Evolutionary conservation across 2,888 invertebrate genomes (phyloP), one percentile per base, ranked within the genome.

Genomic region (Platerodrilus igneus): DNA sequence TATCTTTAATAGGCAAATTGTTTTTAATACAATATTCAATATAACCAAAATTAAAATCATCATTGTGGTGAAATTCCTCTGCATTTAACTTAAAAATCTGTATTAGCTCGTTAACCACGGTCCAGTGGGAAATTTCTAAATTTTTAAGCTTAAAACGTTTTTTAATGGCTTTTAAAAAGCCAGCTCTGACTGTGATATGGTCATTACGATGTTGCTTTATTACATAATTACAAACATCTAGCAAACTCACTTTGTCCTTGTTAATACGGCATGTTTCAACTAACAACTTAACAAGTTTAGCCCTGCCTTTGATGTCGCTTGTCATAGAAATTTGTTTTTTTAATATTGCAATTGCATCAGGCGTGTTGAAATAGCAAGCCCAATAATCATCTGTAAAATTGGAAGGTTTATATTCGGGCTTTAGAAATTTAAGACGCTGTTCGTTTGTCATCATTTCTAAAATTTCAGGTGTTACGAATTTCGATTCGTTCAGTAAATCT

Each of bases 131-230:
- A 5, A 15, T 8, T 3, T 6, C 11, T 10, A 33, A 15, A 4
- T 5, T 23, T 33, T 13, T 23, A 10, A 23, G 5, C 3, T 33
- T 14, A 22, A 33, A 33, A 8, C 8, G 4, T 9, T 10, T 2
- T 3, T 33, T 14, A 7, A 33, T 3, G 14, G 17, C 8, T 4
- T n/a, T 23, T 19, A 33, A 15, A 33, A 33, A 33, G 5, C 9
- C 9, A 9, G 7, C 7, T 4, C 33, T 11, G 10, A 33, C 16
- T 4, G 23, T 13, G 3, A 23, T 8, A 6, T 22, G 15, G 23
- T 33, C 33, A 10, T 33, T 33, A 3, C 20, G 7, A 16, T 33
- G 33, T 10, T 23, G 21, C 13, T 11, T 23, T 4, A 33, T 13
- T n/a, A 33, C 9, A 23, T 23, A 33, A n/a, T 11, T 21, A 13